These are phyloP conservation scores for Crypturellus undulatus DNA, from an alignment of 2,113 vertebrate species.

Conservation along the genomic window DNA sequence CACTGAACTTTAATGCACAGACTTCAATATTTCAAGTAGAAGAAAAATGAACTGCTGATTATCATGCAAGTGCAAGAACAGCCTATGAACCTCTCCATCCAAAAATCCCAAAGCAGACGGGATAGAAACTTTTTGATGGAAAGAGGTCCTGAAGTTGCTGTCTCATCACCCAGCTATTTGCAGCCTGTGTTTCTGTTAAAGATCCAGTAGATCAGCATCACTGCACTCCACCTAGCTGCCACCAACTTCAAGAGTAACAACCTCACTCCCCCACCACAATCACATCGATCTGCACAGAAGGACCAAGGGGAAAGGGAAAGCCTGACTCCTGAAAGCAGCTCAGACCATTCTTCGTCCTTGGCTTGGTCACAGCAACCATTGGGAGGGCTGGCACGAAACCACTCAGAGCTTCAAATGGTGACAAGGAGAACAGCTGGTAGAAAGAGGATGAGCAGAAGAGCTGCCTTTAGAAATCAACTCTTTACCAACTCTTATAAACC, in stretches of 20 bases:
- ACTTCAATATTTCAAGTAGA: not conserved
- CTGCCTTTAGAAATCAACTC: not conserved
- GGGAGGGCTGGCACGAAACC: not conserved
- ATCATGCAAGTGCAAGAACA: not conserved
- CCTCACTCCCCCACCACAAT: not conserved
- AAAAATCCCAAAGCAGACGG: not conserved
- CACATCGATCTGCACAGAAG: accelerated
- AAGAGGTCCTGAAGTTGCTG: not conserved
- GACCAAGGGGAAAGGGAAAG: not conserved
- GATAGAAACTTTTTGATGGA: not conserved
- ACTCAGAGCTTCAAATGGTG: not conserved
- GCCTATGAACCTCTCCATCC: accelerated
- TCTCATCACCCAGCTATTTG: not conserved
- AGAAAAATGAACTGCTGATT: not conserved
- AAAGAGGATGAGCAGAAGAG: not conserved
- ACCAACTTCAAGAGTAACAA: not conserved
- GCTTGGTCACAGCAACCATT: not conserved
- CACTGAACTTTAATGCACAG: not conserved
- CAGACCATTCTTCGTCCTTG: not conserved
- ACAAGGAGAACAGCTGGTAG: accelerated
- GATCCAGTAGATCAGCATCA: not conserved
- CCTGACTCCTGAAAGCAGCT: not conserved
- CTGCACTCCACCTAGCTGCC: not conserved
- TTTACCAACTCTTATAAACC: not conserved
- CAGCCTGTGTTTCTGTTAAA: not conserved